phyloP scores from a whole-genome alignment of 2,888 invertebrate genomes.

The Hypomecis punctinalis region DNA sequence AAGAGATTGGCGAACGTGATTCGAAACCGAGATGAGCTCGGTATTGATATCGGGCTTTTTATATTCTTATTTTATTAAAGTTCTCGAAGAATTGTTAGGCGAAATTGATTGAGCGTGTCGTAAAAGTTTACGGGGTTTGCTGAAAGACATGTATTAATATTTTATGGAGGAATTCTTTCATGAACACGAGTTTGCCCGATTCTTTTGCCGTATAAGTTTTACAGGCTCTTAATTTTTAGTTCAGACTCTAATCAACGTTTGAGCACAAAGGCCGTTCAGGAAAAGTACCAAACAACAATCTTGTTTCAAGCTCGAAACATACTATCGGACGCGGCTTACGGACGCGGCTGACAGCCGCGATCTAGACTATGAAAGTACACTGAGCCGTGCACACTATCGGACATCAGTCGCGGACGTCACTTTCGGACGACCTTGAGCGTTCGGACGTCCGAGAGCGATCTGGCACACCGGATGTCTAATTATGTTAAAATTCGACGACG shows the following conservation, averaged over 20 bases:
- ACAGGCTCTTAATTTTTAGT: not conserved
- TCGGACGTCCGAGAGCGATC: no score
- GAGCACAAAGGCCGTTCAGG: no score
- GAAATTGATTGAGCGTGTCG: conserved; percentile 28
- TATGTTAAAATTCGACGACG: no score
- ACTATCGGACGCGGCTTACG: no score
- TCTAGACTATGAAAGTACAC: no score
- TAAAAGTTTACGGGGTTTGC: conserved; percentile 15
- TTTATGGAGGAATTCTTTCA: not conserved
- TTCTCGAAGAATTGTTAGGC: conserved; percentile 20
- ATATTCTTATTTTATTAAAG: conserved; percentile 35
- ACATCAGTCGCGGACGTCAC: no score
- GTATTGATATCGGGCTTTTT: conserved; percentile 36
- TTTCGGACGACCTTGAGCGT: no score
- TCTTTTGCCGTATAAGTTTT: conserved; percentile 1
- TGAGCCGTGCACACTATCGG: no score
- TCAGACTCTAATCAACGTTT: not conserved
- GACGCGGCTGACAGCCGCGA: no score
- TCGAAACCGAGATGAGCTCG: conserved; percentile 26
- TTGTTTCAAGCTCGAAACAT: no score
- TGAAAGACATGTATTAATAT: not conserved
- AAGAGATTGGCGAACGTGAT: conserved; percentile 38
- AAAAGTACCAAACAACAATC: no score
- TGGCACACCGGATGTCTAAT: no score
- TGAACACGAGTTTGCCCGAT: not conserved